A percentile compares a stretch with the other conserved stretches of the same genome.
Evolutionary conservation across 2,888 invertebrate species (phyloP).

Genomic region (Thereva nobilitata): DNA sequence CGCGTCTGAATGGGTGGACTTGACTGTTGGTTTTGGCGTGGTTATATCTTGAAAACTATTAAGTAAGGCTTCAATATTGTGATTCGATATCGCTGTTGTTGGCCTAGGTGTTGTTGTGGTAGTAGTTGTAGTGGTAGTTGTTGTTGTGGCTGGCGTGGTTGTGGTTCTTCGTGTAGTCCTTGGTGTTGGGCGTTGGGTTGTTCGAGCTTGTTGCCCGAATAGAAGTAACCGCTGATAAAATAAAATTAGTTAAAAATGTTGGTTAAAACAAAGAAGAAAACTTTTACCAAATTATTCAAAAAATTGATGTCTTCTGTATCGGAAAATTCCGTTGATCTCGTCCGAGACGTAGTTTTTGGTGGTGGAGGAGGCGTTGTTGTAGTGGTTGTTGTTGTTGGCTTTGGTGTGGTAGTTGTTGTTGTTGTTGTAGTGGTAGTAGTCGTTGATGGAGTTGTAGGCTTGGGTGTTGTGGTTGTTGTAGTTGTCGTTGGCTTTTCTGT

Average conservation of each 20-base stretch:
- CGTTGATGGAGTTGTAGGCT: conserved; percentile 40
- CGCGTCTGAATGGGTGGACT: conserved; percentile 58
- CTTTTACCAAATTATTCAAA: conserved; percentile 64
- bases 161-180: conserved; percentile 29
- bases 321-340: conserved; percentile 51
- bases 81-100: conserved; percentile 18
- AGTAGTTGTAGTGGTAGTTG: conserved; percentile 33
- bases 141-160: conserved; percentile 40
- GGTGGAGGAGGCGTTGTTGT: conserved; percentile 53
- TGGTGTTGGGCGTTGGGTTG: conserved; percentile 14
- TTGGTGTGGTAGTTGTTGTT: conserved; percentile 45
- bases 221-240: conserved; percentile 7
- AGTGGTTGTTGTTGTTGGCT: conserved; percentile 46
- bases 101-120: conserved; percentile 34
- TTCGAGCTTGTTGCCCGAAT: conserved; percentile 5
- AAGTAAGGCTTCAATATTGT: conserved; percentile 23
- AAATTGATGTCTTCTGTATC: conserved; percentile 65
- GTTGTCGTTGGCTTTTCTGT: conserved; percentile 37
- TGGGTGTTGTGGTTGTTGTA: conserved; percentile 34
- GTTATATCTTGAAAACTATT: conserved; percentile 50
- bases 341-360: conserved; percentile 42
- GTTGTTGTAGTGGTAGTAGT: conserved; percentile 46
- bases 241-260: background rate
- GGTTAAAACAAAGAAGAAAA: background rate
- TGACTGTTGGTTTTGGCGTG: conserved; percentile 52